A percentile compares a stretch with the other conserved stretches of the same genome.
phyloP scores from a whole-genome alignment of 2,888 invertebrate genomes.

The Pseudococcus jackbeardsleyi region DNA sequence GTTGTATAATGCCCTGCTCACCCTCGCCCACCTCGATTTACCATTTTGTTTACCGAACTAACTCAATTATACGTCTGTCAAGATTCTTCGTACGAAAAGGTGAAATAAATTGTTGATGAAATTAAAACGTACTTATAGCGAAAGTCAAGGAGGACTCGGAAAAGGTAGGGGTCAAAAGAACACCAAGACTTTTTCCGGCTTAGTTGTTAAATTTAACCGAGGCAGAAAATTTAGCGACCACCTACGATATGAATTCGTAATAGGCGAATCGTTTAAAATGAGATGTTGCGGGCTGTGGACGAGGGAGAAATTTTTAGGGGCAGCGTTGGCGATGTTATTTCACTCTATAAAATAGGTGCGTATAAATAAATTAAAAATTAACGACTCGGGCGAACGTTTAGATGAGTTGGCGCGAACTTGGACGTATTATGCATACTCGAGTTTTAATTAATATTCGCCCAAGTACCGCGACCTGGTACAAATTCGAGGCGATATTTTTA shows the following conservation, averaged over 20 bases:
- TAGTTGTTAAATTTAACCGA: neutral
- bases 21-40: no score
- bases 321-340: neutral
- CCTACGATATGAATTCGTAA: neutral
- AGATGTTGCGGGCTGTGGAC: neutral
- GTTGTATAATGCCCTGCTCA: no score
- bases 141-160: neutral
- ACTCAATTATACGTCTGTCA: no score
- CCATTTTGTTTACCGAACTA: no score
- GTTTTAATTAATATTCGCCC: constrained; percentile 5
- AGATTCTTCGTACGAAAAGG: no score
- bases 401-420: neutral
- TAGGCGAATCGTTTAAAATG: neutral
- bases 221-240: neutral
- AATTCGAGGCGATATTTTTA: neutral
- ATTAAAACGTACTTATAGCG: neutral
- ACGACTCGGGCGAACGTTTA: neutral
- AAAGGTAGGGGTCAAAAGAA: neutral
- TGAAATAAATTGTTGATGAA: no score
- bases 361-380: constrained; percentile 24
- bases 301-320: neutral
- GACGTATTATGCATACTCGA: neutral
- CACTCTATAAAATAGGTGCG: neutral
- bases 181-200: neutral
- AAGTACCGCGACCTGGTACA: neutral